A percentile compares a stretch with the other conserved stretches of the same genome.
These are phyloP conservation scores for Myotis yumanensis DNA, from an alignment of 2,113 vertebrate genomes.

Conservation along the genomic window DNA sequence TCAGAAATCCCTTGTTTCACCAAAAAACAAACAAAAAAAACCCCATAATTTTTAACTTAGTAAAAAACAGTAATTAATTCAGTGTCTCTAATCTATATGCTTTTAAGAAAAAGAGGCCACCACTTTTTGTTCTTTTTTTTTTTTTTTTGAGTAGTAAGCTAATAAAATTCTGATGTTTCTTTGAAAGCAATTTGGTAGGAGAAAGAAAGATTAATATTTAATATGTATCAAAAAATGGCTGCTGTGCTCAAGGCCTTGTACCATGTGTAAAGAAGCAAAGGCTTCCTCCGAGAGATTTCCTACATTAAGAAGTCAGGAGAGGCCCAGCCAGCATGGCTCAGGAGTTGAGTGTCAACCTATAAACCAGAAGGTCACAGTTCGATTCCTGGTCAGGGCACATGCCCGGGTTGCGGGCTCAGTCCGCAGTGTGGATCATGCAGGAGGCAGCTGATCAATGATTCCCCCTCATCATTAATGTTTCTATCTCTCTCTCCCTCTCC, in stretches of 20 bases:
- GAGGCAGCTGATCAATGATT: no score
- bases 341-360: no score
- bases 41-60: conserved; percentile 30
- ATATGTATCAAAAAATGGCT: neutral
- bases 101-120: conserved; percentile 28
- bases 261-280: neutral
- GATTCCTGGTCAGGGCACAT: no score
- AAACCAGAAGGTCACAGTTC: no score
- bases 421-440: no score
- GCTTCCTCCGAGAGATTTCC: neutral
- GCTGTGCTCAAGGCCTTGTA: neutral
- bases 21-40: neutral
- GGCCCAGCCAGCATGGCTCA: no score
- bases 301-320: neutral
- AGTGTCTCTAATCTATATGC: neutral
- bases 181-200: conserved; percentile 22
- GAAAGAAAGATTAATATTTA: conserved; percentile 15
- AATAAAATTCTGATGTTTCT: neutral
- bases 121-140: neutral
- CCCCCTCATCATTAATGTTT: no score
- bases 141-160: conserved; percentile 21
- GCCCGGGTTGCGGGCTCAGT: no score
- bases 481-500: no score
- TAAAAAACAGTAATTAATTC: conserved; percentile 3
- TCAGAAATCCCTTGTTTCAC: conserved; percentile 50